A percentile compares a stretch with the other conserved stretches of the same genome.
Conservation (phyloP, 2,888 invertebrate species). For the Scelioninae gen. 1 region DNA sequence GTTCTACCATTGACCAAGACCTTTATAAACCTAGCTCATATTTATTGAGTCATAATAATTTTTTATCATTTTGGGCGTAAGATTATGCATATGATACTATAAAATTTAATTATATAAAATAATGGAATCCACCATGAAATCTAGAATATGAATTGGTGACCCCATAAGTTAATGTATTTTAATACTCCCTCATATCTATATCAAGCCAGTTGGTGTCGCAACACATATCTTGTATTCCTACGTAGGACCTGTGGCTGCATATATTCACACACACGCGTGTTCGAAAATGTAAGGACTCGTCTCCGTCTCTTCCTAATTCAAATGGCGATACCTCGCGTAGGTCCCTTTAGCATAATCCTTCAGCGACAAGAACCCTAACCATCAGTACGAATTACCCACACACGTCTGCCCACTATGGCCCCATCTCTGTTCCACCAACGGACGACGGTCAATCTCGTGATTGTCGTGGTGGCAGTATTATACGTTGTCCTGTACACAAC, state of each 20-base stretch:
- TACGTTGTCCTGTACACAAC: constrained; percentile 63
- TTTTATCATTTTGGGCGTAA: no score
- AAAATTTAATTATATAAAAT: no score
- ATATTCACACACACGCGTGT: not conserved
- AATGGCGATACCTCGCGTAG: constrained; percentile 76
- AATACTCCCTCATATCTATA: constrained; percentile 51
- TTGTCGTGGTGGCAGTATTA: constrained; percentile 67
- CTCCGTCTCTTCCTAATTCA: constrained; percentile 76
- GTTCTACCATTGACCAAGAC: no score
- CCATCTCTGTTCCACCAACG: constrained; percentile 61
- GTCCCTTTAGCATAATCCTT: constrained; percentile 82
- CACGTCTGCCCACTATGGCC: constrained; percentile 55
- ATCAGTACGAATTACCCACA: constrained; percentile 72
- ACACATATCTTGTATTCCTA: not conserved
- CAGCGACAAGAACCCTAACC: constrained; percentile 77
- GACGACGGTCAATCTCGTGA: constrained; percentile 76
- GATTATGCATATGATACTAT: no score
- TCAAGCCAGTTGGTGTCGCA: constrained; percentile 16
- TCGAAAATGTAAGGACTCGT: not conserved
- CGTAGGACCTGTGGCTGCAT: not conserved
- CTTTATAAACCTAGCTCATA: no score
- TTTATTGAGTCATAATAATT: no score
- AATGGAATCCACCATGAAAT: not conserved
- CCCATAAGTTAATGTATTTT: constrained; percentile 49
- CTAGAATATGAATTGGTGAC: constrained; percentile 42